Evolutionary conservation across 2,797 vertebrate species (phyloP).

Genomic region (Falco columbarius): DNA sequence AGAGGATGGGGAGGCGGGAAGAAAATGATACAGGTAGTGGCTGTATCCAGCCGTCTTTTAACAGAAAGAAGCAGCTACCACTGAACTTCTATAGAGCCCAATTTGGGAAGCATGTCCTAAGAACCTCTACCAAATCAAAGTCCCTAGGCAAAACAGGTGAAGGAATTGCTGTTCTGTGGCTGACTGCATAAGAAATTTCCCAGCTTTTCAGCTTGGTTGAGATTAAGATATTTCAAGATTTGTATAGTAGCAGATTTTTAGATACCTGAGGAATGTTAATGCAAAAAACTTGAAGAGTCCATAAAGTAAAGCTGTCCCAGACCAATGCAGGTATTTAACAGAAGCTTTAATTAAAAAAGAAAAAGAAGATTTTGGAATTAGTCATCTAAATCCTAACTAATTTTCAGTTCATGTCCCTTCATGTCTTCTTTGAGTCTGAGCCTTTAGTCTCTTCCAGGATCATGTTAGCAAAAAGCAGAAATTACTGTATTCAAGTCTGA

Average conservation of each 20-base stretch:
- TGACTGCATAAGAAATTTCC: background rate
- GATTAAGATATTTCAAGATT: background rate
- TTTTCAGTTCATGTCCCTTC: background rate
- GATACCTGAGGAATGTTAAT: background rate
- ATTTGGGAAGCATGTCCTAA: background rate
- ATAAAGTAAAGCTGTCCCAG: background rate
- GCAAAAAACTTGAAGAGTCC: background rate
- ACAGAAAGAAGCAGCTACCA: background rate
- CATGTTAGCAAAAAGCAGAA: background rate
- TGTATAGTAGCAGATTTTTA: background rate
- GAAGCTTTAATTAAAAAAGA: background rate
- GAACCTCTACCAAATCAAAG: background rate
- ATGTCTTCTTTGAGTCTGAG: background rate
- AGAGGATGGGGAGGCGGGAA: background rate
- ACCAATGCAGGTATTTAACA: background rate
- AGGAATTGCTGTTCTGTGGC: background rate
- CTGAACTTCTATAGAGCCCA: background rate
- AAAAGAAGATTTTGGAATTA: background rate
- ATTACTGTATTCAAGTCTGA: background rate
- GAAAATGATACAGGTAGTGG: background rate
- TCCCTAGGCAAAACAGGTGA: background rate
- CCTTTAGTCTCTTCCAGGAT: background rate
- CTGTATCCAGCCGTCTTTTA: background rate
- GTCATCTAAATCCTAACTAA: background rate
- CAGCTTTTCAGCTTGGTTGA: background rate